Evolutionary conservation across 2,797 vertebrate species (phyloP).

Genomic region (Dryobates pubescens): DNA sequence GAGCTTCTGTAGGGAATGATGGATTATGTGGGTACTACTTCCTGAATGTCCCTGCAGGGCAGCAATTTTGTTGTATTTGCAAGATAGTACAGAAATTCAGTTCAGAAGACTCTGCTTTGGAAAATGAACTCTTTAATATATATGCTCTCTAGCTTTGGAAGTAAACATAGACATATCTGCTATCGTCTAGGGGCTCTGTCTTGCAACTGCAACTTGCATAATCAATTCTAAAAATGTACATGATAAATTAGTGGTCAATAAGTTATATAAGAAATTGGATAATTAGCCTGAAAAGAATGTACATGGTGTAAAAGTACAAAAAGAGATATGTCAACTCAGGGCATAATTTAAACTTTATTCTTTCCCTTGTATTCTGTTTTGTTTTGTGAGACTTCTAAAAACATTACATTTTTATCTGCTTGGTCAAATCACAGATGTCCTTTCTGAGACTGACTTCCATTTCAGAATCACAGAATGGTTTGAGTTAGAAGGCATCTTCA

Average conservation of each 20-base stretch:
- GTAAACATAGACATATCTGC: neutral
- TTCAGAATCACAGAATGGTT: too few species aligned
- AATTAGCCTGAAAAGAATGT: conserved; percentile 16
- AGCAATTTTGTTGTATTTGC: neutral
- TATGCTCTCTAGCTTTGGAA: neutral
- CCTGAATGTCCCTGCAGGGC: conserved; percentile 23
- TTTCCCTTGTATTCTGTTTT: neutral
- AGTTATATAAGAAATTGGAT: conserved; percentile 19
- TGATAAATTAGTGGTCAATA: conserved; percentile 9
- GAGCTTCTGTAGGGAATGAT: conserved; percentile 15
- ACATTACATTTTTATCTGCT: neutral
- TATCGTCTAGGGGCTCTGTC: conserved; percentile 5
- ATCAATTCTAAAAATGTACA: conserved; percentile 8
- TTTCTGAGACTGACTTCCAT: neutral
- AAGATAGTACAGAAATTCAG: conserved; percentile 14
- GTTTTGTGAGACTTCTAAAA: neutral
- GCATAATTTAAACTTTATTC: neutral
- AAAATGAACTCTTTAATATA: conserved; percentile 33
- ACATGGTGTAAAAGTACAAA: neutral
- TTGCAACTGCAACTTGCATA: neutral
- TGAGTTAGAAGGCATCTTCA: too few species aligned
- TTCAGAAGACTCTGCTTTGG: conserved; percentile 35
- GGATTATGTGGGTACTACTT: neutral
- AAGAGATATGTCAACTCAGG: neutral
- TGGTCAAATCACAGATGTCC: neutral